Base-by-base conservation (phyloP, 2,888 invertebrate genomes). In the Parelbella ahira region DNA sequence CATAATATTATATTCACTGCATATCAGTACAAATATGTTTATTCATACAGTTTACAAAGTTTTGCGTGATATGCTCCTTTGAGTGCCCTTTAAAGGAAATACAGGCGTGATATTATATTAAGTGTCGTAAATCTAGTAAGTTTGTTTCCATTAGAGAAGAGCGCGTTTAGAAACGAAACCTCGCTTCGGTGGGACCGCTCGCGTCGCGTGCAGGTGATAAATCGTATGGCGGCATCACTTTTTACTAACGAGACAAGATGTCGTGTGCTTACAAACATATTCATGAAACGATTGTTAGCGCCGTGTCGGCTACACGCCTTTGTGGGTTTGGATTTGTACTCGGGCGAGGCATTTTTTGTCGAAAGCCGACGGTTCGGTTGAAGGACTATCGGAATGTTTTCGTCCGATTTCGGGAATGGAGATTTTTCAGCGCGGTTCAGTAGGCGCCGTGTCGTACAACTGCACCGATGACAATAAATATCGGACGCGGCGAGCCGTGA, bases 401-500 rank as follows among this genome's bases (percentile, higher is more conserved):
- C 74, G 71, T 76, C 74, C 74, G 76, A 78, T 75, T 81, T 78
- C 54, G 73, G 74, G 68, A 66, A 77, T 75, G 74, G 77, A 80
- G 79, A 79, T 83, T 83, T 84, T 86, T 81, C 74, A 78, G 65
- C 79, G 79, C 73, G 80, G 82, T 82, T 84, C 83, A 80, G 78
- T 79, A 81, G 80, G 79, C 80, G 70, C 72, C 80, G 79, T 82
- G 86, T 83, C 84, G 82, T 83, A 79, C 82, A 77, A 83, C 77
- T 84, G 82, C 81, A 83, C 81, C 84, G 86, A 84, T 86, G 86
- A 86, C 83, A 86, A 86, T 87, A 87, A 87, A 87, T 86, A 86
- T 83, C 81, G 75, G 64, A 63, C 68, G 86, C 84, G 82, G 69
- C 82, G 82, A 86, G 86, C 82, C 87, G 79, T 87, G 86, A 86